Base-by-base conservation (phyloP, 64 coral and sea anemone species). In the Catalaphyllia jardinei region DNA sequence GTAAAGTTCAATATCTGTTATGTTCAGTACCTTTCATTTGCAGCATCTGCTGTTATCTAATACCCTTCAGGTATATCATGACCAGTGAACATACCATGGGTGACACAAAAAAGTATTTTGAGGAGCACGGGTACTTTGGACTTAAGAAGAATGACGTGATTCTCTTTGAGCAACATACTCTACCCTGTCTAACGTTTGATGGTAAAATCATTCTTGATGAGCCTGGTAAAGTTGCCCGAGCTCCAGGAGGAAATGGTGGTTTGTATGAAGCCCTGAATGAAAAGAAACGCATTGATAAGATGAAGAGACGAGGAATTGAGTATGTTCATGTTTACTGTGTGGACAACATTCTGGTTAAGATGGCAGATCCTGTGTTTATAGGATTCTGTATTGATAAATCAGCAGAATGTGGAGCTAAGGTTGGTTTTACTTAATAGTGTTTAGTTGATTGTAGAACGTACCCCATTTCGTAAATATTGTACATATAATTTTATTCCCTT, bases 401-500 rank as follows among this genome's bases (percentile, higher is more conserved):
- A 69, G 96, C 93, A 57, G 90, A 94, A 28, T 98, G 96, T 90
- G 96, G 96, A n/a, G 96, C 93, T 10, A 98, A 98, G 96, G 96
- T 98, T 67, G 71, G 73, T 79, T 3, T 20, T 12, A 10, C 13
- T 61, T 0, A 3, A 11, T 50, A 52, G 19, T 17, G 11, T 67
- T 24, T 3, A 24, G 9, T 25, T 67, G 8, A 67, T 67, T 24
- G 4, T 25, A 67, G 20, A 67, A 67, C 20, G n/a, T n/a, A n/a
- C n/a, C n/a, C n/a, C n/a, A n/a, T n/a, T n/a, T n/a, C n/a, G n/a
- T n/a, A n/a, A n/a, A n/a, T n/a, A n/a, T n/a, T n/a, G n/a, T n/a
- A n/a, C n/a, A n/a, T n/a, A n/a, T n/a, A n/a, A n/a, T n/a, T n/a
- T n/a, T 69, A 25, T 65, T 19, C 24, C 18, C 1, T 65, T 22